Evolutionary conservation across 2,113 vertebrate genomes (phyloP), one percentile per base, ranked within the genome.

Genomic region (Marmota monax): DNA sequence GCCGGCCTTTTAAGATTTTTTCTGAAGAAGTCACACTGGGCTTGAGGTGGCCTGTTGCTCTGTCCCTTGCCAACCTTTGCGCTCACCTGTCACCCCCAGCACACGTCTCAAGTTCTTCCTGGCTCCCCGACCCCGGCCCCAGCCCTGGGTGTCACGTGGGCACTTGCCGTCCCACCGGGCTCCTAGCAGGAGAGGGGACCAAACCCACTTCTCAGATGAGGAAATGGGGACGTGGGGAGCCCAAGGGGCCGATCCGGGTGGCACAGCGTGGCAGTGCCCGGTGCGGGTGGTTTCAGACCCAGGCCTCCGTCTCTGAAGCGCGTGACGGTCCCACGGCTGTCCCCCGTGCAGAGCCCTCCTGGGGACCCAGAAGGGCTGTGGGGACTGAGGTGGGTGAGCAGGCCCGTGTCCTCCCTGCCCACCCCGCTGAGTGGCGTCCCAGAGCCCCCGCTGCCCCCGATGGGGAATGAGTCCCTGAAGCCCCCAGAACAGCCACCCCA

Each of bases 371-470:
- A 7, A 27, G 20, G 0, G 0, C 32, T 2, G 0, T 13, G 82
- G 76, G 90, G 22, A 39, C 23, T 18, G 29, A 20, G 1, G 5
- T 5, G n/a, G 48, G 67, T 2, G 1, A 14, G 70, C 56, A 4
- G 45, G 39, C 16, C 14, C 0, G 53, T 18, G 1, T 23, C 77
- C 20, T 10, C 37, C 37, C 23, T 0, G 1, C 48, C 1, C 13
- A 63, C 29, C 25, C 8, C 0, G 0, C 1, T 0, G 0, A 8
- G 32, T 23, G 23, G 45, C 25, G 10, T 27, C 86, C 13, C 32
- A 39, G 9, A 88, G 4, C 51, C 39, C 5, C 42, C 0, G 0
- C 0, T 10, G 9, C 61, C 23, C 0, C 0, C 2, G 90, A 4
- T 22, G 9, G 48, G 10, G n/a, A 10, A 18, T 8, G 1, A 65